A percentile compares a stretch with the other conserved stretches of the same genome.
These are phyloP conservation scores for Dicentrarchus labrax DNA, from an alignment of 2,113 vertebrate species.

Conservation along the genomic window DNA sequence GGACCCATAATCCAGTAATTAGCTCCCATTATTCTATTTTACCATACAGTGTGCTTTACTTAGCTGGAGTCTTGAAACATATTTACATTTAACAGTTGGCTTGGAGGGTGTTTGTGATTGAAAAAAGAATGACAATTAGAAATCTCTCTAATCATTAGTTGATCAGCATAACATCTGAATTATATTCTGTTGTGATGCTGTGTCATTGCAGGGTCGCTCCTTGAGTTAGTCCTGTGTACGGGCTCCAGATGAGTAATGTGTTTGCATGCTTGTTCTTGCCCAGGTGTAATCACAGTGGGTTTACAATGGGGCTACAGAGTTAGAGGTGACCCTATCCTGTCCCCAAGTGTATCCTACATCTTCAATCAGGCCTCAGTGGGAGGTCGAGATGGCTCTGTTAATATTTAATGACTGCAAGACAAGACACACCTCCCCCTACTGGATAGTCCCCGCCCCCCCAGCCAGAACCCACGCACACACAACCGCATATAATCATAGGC, in stretches of 20 bases:
- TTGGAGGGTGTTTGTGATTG: slow-evolving; percentile 28
- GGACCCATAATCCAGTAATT: slow-evolving; percentile 68
- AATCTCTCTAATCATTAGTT: background rate
- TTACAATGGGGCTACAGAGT: slow-evolving; percentile 55
- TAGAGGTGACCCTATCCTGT: slow-evolving; percentile 74
- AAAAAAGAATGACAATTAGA: background rate
- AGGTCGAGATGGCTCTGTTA: slow-evolving; percentile 71
- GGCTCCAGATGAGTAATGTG: slow-evolving; percentile 56
- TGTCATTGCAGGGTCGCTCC: slow-evolving; percentile 34
- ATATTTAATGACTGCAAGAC: slow-evolving; percentile 81
- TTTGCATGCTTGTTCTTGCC: slow-evolving; percentile 48
- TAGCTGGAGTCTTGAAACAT: slow-evolving; percentile 16
- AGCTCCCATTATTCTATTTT: slow-evolving; percentile 56
- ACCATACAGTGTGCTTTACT: slow-evolving; percentile 15
- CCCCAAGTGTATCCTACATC: slow-evolving; percentile 51
- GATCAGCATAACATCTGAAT: slow-evolving; percentile 19
- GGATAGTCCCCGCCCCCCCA: slow-evolving; percentile 3
- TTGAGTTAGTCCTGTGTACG: slow-evolving; percentile 16
- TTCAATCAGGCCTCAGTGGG: slow-evolving; percentile 69
- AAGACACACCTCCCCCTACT: slow-evolving; percentile 53
- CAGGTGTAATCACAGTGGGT: slow-evolving; percentile 70
- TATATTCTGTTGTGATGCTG: slow-evolving; percentile 27
- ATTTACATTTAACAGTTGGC: slow-evolving; percentile 17
- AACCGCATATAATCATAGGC: background rate
- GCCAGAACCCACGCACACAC: background rate